A percentile compares a stretch with the other conserved stretches of the same genome.
phyloP scores from a whole-genome alignment of 35 echinoderm and acorn worm genomes.

The Anneissia japonica region DNA sequence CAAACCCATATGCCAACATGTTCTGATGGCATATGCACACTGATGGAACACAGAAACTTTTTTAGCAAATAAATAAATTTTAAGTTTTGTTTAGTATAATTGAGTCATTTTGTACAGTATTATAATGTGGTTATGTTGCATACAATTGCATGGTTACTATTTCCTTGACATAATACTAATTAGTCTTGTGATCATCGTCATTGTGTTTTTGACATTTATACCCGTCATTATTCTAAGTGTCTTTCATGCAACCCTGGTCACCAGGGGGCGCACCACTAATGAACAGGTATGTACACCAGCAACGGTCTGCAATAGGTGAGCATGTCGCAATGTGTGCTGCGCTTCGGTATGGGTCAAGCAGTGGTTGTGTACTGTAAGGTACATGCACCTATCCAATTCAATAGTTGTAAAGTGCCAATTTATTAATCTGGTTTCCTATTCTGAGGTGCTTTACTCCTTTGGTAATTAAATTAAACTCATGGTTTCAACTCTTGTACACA shows the following conservation, averaged over 20 bases:
- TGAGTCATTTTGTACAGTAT: no score
- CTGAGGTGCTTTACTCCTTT: no score
- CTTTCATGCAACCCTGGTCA: constrained; percentile 84
- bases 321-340: neutral
- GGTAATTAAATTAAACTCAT: no score
- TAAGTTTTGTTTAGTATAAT: no score
- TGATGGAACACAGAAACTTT: no score
- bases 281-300: constrained; percentile 74
- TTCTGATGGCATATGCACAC: no score
- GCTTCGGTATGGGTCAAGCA: neutral
- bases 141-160: neutral
- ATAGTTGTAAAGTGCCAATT: no score
- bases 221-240: constrained; percentile 77
- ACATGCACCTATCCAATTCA: no score
- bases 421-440: no score
- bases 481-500: no score
- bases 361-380: neutral
- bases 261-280: constrained; percentile 85
- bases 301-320: neutral
- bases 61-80: no score
- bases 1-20: no score
- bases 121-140: neutral
- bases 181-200: constrained; percentile 57
- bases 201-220: constrained; percentile 61
- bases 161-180: constrained; percentile 11